Evolutionary conservation across 2,797 vertebrate genomes (phyloP).

Genomic region (Rhodeus uyekii): DNA sequence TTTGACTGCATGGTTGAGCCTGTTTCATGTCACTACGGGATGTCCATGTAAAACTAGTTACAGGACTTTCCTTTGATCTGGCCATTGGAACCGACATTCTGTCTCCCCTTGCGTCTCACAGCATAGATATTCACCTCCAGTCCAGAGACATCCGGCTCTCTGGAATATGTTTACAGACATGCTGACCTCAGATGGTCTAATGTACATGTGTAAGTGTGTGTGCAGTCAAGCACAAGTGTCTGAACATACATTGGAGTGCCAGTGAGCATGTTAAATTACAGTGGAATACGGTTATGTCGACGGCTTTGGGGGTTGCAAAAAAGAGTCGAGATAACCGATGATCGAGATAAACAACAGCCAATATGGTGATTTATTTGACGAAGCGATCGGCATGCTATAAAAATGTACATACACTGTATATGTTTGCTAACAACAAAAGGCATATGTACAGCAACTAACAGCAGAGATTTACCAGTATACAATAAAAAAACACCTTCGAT

Average conservation of each 20-base stretch:
- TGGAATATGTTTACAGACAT: slow-evolving; percentile 40
- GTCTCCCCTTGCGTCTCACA: slow-evolving; percentile 8
- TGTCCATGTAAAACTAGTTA: slow-evolving; percentile 9
- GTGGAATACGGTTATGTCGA: too few relatives aligned
- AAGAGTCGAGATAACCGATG: too few relatives aligned
- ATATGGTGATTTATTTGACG: too few relatives aligned
- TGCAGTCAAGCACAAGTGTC: slow-evolving; percentile 1
- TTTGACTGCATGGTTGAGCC: neutral
- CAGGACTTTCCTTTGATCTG: slow-evolving; percentile 46
- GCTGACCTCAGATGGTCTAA: slow-evolving; percentile 13
- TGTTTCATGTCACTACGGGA: slow-evolving; percentile 26
- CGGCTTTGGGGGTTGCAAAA: too few relatives aligned
- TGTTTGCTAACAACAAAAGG: too few relatives aligned
- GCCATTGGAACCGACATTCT: slow-evolving; percentile 38
- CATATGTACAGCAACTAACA: too few relatives aligned
- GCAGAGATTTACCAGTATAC: too few relatives aligned
- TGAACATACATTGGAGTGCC: neutral
- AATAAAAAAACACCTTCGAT: too few relatives aligned
- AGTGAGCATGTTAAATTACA: neutral
- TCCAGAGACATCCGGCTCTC: slow-evolving; percentile 26
- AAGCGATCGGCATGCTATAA: too few relatives aligned
- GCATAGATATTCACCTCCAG: slow-evolving; percentile 33
- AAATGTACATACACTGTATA: too few relatives aligned
- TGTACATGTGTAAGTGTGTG: neutral
- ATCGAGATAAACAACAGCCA: too few relatives aligned